Base-by-base conservation (phyloP, 2,888 invertebrate genomes). In the Cyaniris semiargus region DNA sequence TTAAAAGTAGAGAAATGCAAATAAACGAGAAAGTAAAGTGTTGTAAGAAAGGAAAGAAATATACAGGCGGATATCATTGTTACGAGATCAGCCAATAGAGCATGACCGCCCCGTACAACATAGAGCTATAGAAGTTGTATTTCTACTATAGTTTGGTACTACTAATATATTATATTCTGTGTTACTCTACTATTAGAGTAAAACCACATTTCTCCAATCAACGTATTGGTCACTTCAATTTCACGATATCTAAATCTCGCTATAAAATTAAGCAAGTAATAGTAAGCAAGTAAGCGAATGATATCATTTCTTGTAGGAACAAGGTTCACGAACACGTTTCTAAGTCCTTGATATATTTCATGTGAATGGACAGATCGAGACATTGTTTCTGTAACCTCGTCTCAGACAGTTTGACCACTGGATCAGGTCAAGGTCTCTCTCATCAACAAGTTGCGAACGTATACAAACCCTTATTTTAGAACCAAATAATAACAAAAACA, bases 31-130 rank as follows among this genome's bases (percentile, higher is more conserved):
- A 77, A 77, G 53, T 70, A 70, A 70, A 56, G 38, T 72, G 15
- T 13, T 53, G 74, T 48, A 74, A 79, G 84, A 85, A 88, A 88
- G 86, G 83, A 84, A 86, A 88, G 86, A 83, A 84, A 86, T 85
- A 86, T 44, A 84, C 83, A 86, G 86, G 86, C 87, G 88, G 86
- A 74, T 74, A 74, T 74, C 53, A 74, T 44, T 72, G 74, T 90
- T 90, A 87, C 86, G 86, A 88, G 78, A 83, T 83, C 80, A 83
- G 78, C 82, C 86, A 87, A 89, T 92, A 84, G 87, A 90, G 87
- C 91, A 87, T 88, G 83, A 83, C 89, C 83, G 84, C 80, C 44
- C 80, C 79, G 78, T 79, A 82, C 78, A 79, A 78, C 76, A 60
- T 60, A 60, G 60, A 60, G 60, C 53, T 53, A 53, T 53, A 18